Evolutionary conservation across 2,113 vertebrate genomes (phyloP).

Genomic region (Dendropsophus ebraccatus): DNA sequence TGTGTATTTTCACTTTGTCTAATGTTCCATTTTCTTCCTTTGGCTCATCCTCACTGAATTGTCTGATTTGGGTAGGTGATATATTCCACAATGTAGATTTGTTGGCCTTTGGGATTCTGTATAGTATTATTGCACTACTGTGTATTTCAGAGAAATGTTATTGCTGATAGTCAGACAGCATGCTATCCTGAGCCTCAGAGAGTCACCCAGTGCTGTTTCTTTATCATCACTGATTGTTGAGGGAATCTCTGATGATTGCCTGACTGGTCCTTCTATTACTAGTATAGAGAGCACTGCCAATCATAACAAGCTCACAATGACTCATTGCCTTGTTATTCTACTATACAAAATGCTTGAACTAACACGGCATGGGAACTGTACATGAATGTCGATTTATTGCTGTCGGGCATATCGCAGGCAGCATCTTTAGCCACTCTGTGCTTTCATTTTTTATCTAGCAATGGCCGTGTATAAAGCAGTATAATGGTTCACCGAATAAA

Average conservation of each 20-base stretch:
- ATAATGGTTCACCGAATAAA: not conserved
- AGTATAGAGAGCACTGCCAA: not conserved
- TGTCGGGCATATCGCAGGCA: not conserved
- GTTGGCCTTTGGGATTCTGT: not conserved
- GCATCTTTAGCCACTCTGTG: not conserved
- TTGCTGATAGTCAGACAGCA: not conserved
- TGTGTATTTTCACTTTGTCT: not conserved
- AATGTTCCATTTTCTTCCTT: constrained; percentile 28
- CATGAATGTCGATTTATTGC: not conserved
- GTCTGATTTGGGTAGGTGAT: constrained; percentile 27
- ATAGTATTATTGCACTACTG: not conserved
- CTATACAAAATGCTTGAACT: not conserved
- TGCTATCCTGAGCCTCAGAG: not conserved
- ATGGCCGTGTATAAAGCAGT: not conserved
- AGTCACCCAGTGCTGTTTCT: not conserved
- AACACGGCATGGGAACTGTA: not conserved
- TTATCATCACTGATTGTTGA: not conserved
- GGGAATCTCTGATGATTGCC: not conserved
- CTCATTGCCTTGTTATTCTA: not conserved
- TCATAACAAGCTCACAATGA: not conserved
- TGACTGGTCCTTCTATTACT: not conserved
- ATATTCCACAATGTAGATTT: not conserved
- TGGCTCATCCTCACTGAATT: not conserved
- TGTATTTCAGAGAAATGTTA: not conserved
- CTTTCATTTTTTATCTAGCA: not conserved